A percentile compares a stretch with the other conserved stretches of the same genome.
Conservation (phyloP, 2,888 invertebrate species). For the Cheilosia soror region DNA sequence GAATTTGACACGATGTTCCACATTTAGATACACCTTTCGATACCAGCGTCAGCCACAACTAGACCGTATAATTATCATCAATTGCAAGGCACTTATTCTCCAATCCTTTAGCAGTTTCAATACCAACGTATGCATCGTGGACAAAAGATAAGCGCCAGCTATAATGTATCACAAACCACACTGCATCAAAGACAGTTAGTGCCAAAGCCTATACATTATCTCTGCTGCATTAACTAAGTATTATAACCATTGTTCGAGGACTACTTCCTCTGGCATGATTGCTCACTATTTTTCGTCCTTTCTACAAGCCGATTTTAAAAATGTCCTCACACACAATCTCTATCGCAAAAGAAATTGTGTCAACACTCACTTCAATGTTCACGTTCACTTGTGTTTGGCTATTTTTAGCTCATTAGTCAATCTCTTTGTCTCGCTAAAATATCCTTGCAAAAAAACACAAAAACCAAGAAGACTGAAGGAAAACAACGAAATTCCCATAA, state of each 20-base stretch:
- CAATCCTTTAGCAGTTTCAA: not conserved
- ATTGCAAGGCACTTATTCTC: too few relatives aligned
- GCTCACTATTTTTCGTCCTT: constrained; percentile 16
- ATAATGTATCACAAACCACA: too few relatives aligned
- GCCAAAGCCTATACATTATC: constrained; percentile 10
- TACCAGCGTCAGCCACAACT: not conserved
- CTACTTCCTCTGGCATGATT: constrained; percentile 20
- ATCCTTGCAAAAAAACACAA: not conserved
- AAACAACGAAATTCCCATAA: constrained; percentile 49
- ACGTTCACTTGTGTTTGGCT: not conserved
- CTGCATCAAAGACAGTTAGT: not conserved
- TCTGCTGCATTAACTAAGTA: not conserved
- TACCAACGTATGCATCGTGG: not conserved
- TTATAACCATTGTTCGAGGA: not conserved
- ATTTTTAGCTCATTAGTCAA: constrained; percentile 53
- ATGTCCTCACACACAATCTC: not conserved
- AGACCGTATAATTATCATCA: too few relatives aligned
- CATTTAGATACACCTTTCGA: not conserved
- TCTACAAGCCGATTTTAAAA: not conserved
- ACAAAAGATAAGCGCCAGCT: not conserved
- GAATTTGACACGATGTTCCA: not conserved
- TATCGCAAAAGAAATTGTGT: constrained; percentile 9
- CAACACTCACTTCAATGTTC: constrained; percentile 17
- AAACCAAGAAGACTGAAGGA: not conserved
- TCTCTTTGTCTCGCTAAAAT: constrained; percentile 26